Percentiles rank a stretch among this genome's conserved stretches.
Conservation (phyloP, 2,797 vertebrate genomes). For the Intellagama lesueurii region DNA sequence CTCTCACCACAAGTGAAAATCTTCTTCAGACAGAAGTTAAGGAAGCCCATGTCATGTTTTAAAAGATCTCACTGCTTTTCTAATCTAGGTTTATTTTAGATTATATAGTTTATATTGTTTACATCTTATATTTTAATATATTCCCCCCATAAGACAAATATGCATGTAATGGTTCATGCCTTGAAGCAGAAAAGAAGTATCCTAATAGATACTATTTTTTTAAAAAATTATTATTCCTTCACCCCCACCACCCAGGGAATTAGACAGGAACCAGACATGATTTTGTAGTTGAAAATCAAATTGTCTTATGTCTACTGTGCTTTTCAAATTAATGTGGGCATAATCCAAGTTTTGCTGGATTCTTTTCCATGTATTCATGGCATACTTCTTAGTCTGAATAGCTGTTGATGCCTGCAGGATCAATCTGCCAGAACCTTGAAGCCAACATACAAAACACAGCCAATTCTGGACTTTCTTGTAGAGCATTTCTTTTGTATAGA, state of each 20-base stretch:
- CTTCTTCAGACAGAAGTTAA: constrained; percentile 47
- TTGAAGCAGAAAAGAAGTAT: neutral
- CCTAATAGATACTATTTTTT: neutral
- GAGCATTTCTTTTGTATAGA: too few species aligned
- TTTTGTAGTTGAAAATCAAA: neutral
- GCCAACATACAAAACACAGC: too few species aligned
- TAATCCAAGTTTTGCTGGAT: too few species aligned
- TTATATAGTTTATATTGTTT: constrained; percentile 59
- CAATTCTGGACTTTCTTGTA: too few species aligned
- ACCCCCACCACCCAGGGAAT: too few species aligned
- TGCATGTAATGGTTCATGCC: neutral
- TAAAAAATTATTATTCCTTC: too few species aligned
- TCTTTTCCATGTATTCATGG: too few species aligned
- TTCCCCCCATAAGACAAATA: neutral
- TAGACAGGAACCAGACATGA: neutral
- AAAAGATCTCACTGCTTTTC: constrained; percentile 49
- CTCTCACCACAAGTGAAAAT: neutral
- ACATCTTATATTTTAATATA: neutral
- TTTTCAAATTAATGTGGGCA: neutral
- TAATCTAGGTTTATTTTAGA: constrained; percentile 36
- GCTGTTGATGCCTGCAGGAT: too few species aligned
- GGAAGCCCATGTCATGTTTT: constrained; percentile 33
- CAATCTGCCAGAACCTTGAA: too few species aligned
- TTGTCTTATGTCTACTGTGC: neutral
- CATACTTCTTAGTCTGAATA: too few species aligned